These are phyloP conservation scores for Mamestra brassicae DNA, from an alignment of 2,888 invertebrate genomes.

Conservation along the genomic window DNA sequence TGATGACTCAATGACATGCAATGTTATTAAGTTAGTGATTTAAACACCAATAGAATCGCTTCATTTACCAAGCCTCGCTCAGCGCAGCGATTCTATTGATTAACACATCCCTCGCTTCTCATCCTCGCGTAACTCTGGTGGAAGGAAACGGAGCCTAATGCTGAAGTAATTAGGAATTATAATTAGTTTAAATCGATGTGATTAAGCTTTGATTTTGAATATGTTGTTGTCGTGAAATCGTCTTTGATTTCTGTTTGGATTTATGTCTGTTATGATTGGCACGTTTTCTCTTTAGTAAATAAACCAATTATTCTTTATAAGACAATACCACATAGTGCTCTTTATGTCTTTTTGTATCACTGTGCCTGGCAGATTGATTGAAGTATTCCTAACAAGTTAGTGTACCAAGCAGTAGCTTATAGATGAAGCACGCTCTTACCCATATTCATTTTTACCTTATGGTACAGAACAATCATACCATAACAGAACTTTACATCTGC, in stretches of 20 bases:
- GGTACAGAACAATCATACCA: neutral
- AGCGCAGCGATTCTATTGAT: too few relatives aligned
- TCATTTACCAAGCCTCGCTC: too few relatives aligned
- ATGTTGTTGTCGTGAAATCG: neutral
- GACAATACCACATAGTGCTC: too few relatives aligned
- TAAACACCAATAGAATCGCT: neutral
- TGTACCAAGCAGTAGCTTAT: too few relatives aligned
- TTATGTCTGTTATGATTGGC: neutral
- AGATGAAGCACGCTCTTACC: neutral
- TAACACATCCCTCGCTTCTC: too few relatives aligned
- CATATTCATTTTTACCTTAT: neutral
- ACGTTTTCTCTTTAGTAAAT: neutral
- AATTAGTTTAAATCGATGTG: conserved; percentile 8
- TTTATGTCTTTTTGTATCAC: too few relatives aligned
- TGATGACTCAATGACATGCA: conserved; percentile 48
- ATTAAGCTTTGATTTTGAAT: conserved; percentile 7
- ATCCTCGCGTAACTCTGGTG: too few relatives aligned
- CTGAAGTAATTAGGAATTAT: conserved; percentile 3
- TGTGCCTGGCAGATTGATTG: too few relatives aligned
- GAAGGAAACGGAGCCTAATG: neutral
- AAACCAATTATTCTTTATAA: too few relatives aligned
- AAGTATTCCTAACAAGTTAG: too few relatives aligned
- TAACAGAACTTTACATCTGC: conserved; percentile 1
- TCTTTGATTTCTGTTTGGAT: neutral
- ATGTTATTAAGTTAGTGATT: conserved; percentile 33